phyloP scores from a whole-genome alignment of 2,113 vertebrate genomes.

The Etheostoma spectabile region DNA sequence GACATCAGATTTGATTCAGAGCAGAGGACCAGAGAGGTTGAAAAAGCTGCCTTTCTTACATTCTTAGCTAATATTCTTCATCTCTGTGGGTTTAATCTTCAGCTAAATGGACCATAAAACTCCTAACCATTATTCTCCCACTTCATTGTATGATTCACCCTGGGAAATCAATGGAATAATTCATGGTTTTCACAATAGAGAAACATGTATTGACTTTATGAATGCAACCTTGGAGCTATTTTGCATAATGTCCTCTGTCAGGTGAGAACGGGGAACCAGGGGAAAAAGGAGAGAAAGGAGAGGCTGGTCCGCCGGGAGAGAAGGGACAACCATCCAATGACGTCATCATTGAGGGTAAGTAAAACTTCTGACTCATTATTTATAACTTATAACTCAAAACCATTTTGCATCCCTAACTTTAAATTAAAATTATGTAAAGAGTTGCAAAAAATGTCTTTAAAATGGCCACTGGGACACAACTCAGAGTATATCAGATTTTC shows the following conservation, averaged over 20 bases:
- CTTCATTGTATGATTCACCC: conserved; percentile 49
- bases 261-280: conserved; percentile 80
- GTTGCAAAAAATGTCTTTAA: background rate
- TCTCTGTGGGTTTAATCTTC: conserved; percentile 62
- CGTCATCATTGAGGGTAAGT: conserved; percentile 78
- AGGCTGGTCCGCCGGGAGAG: conserved; percentile 89
- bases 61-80: conserved; percentile 61
- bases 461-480: background rate
- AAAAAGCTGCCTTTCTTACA: conserved; percentile 31
- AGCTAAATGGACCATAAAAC: conserved; percentile 59
- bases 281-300: conserved; percentile 83
- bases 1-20: conserved; percentile 12
- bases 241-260: conserved; percentile 14
- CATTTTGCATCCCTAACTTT: background rate
- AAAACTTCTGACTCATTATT: background rate
- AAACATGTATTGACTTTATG: background rate
- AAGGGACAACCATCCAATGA: conserved; percentile 86
- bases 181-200: conserved; percentile 42
- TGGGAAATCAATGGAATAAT: conserved; percentile 36
- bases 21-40: conserved; percentile 24
- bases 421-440: background rate
- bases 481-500: background rate
- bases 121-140: conserved; percentile 53
- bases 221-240: background rate
- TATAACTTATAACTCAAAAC: background rate